A percentile compares a stretch with the other conserved stretches of the same genome.
phyloP scores from a whole-genome alignment of 2,888 invertebrate genomes.

The Nomada fabriciana region DNA sequence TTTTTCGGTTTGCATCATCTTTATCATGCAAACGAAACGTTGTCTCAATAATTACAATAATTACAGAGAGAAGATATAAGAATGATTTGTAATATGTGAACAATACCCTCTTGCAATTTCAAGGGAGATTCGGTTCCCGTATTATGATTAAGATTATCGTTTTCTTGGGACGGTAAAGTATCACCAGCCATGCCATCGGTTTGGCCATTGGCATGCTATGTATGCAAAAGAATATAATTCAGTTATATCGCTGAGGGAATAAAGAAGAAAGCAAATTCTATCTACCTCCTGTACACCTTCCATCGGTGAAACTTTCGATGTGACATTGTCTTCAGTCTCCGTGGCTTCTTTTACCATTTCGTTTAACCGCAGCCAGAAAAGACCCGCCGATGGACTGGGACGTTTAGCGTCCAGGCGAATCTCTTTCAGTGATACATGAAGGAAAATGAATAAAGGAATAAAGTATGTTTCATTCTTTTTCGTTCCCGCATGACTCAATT shows the following conservation, averaged over 20 bases:
- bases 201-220: neutral
- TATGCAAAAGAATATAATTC: neutral
- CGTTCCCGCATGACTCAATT: too few relatives aligned
- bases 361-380: neutral
- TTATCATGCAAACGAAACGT: neutral
- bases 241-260: neutral
- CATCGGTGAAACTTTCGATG: neutral
- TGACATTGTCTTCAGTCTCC: neutral
- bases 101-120: neutral
- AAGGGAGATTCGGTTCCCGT: neutral
- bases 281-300: constrained; percentile 9
- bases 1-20: neutral
- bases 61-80: neutral
- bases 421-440: neutral
- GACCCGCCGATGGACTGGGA: neutral
- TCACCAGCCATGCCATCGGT: neutral
- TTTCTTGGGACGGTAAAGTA: neutral
- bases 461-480: neutral
- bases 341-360: neutral
- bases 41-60: neutral
- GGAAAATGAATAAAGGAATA: neutral
- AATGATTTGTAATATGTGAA: neutral
- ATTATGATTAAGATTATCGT: neutral
- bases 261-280: neutral
- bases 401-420: neutral